Conservation (phyloP, 1,140 invertebrate genomes). For the Nylanderia fulva region DNA sequence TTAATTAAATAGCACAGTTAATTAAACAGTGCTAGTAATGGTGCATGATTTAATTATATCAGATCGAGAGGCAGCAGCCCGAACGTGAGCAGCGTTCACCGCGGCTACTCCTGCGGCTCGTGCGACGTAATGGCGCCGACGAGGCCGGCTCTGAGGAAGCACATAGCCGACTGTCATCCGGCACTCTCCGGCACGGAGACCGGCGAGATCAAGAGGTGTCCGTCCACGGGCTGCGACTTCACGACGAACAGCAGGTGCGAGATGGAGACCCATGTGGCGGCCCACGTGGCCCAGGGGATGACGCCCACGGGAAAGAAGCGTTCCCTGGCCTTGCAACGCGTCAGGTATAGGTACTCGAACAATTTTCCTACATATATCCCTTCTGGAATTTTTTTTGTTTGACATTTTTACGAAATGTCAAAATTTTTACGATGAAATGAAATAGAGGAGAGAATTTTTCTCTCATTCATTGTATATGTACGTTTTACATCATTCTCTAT, state of each 20-base stretch:
- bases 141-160: conserved; percentile 82
- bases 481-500: background rate
- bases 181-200: conserved; percentile 72
- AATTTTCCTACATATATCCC: conserved; percentile 23
- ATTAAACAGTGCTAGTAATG: background rate
- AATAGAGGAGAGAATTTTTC: background rate
- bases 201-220: conserved; percentile 80
- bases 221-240: conserved; percentile 83
- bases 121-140: conserved; percentile 81
- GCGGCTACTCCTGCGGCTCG: conserved; percentile 82
- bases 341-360: conserved; percentile 85
- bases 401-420: background rate
- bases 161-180: conserved; percentile 81
- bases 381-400: conserved; percentile 26
- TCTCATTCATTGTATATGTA: background rate
- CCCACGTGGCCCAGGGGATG: conserved; percentile 82
- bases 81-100: conserved; percentile 73
- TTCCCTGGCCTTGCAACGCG: conserved; percentile 83
- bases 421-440: background rate
- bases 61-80: conserved; percentile 83
- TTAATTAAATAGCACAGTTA: no score
- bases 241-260: conserved; percentile 82
- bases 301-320: conserved; percentile 83
- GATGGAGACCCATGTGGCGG: conserved; percentile 83
- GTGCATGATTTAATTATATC: background rate